Percentiles rank a stretch among this genome's conserved stretches.
phyloP scores from a whole-genome alignment of 1,140 invertebrate genomes.

The Melitaea cinxia region DNA sequence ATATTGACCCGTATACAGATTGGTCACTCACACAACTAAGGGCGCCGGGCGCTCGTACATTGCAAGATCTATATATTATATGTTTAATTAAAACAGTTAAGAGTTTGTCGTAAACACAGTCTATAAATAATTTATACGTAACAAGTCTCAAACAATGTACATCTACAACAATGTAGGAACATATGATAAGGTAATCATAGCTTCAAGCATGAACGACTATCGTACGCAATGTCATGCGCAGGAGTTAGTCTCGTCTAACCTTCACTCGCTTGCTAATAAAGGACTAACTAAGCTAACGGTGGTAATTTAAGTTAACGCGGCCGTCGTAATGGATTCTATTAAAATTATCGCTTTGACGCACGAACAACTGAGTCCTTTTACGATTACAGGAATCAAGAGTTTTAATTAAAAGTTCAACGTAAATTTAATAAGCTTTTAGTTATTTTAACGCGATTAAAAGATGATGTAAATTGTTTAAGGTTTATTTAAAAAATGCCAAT shows the following conservation, averaged over 20 bases:
- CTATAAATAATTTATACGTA: not conserved
- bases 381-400: not conserved
- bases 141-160: not conserved
- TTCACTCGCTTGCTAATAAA: constrained; percentile 29
- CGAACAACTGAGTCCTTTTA: constrained; percentile 15
- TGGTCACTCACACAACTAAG: too few relatives aligned
- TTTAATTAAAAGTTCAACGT: constrained; percentile 10
- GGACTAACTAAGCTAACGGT: constrained; percentile 23
- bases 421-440: not conserved
- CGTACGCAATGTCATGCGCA: constrained; percentile 17
- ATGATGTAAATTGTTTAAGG: too few relatives aligned
- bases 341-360: constrained; percentile 28
- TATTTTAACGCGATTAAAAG: too few relatives aligned
- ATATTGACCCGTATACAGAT: too few relatives aligned
- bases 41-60: too few relatives aligned
- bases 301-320: constrained; percentile 30
- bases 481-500: too few relatives aligned
- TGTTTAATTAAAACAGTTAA: too few relatives aligned
- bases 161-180: not conserved
- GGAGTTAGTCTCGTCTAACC: constrained; percentile 21
- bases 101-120: too few relatives aligned
- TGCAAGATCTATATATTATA: too few relatives aligned
- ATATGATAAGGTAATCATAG: not conserved
- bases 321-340: constrained; percentile 33
- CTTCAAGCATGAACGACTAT: not conserved